Conservation (phyloP, 2,888 invertebrate species). For the Linnaemya vulpina region DNA sequence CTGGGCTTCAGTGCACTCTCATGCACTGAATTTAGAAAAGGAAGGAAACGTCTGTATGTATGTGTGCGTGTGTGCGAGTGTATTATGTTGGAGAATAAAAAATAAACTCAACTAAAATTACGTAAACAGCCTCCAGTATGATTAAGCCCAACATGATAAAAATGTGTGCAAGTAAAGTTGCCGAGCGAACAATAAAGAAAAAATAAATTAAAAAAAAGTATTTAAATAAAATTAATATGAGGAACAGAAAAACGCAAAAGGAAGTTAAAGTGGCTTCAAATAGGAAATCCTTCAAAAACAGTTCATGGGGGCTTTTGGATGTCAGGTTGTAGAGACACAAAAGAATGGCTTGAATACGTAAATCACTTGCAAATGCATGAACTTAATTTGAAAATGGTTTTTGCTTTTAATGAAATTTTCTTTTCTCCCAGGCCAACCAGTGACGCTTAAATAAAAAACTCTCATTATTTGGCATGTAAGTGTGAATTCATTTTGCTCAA, state of each 20-base stretch:
- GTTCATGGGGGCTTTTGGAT: constrained; percentile 36
- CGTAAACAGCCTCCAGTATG: constrained; percentile 62
- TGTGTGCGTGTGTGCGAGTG: constrained; percentile 25
- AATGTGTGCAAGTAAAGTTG: neutral
- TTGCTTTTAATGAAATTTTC: neutral
- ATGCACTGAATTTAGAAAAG: constrained; percentile 4
- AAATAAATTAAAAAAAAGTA: no score
- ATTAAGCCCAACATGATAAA: constrained; percentile 39
- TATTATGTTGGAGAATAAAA: neutral
- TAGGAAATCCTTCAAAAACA: constrained; percentile 68
- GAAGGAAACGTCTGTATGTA: constrained; percentile 39
- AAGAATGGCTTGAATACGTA: constrained; percentile 45
- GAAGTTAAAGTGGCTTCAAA: constrained; percentile 66
- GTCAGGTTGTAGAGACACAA: constrained; percentile 2
- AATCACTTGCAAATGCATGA: constrained; percentile 57
- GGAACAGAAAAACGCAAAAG: constrained; percentile 36
- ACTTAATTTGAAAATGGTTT: constrained; percentile 42
- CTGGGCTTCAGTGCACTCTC: neutral
- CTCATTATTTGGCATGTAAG: neutral
- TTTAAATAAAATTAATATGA: constrained; percentile 30
- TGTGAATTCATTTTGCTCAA: neutral
- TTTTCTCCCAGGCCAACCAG: neutral
- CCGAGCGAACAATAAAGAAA: constrained; percentile 11
- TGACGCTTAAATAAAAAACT: constrained; percentile 2
- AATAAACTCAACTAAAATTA: constrained; percentile 42